Base-by-base conservation (phyloP, 2,888 invertebrate species). In the Lamellibrachia columna region DNA sequence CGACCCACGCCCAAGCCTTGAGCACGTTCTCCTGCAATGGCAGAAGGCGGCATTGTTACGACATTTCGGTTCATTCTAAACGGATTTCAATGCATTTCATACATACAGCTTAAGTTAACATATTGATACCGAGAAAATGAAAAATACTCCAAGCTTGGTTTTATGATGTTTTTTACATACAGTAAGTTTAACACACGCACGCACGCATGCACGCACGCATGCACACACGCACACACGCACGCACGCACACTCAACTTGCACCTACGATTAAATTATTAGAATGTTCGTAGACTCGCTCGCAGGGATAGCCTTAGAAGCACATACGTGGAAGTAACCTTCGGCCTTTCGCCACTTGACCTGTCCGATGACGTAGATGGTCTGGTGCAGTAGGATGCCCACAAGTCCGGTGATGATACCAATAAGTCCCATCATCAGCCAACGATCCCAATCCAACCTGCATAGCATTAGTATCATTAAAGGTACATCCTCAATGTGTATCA, bases 381-480 rank as follows among this genome's bases (percentile, higher is more conserved):
- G 95, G 93, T 96, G 95, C 93, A 96, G 95, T 6, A 95, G 94
- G 92, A 95, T 95, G 8, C 95, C 95, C 53, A 96, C 93, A 53
- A 94, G 92, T 15, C 96, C 96, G 52, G 95, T 95, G 52, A 94
- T 93, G 53, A 95, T 92, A 8, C 95, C 95, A 90, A 96, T 95
- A 58, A 95, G 22, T 3, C 95, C 94, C 94, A 96, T 95, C 94
- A 95, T 94, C 7, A 95, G 92, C 96, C 96, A 96, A 6, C 95
- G 94, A 92, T 95, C 95, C 94, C 95, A 94, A 93, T 94, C 95
- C 90, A 94, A 92, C 58, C 94, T 94, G 75, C 22, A 75, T n/a
- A 22, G n/a, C 58, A 58, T 75, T 0, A 4, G 75, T 75, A 75
- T 2, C n/a, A 22, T 75, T 75, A 75, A 22, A 6, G 22, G 15